phyloP scores from a whole-genome alignment of 2,888 invertebrate species.

The Mythimna loreyi region DNA sequence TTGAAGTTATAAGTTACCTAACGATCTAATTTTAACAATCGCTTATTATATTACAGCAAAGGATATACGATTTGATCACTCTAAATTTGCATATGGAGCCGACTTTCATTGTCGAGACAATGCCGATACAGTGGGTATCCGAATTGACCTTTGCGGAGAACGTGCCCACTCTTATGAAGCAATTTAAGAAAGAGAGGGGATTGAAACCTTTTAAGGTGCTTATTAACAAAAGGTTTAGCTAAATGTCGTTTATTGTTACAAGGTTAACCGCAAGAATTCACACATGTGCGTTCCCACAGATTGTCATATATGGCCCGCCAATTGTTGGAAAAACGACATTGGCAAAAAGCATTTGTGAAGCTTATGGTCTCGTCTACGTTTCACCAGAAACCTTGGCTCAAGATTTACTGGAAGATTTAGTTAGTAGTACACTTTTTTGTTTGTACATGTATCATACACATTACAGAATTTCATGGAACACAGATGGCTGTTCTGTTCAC shows the following conservation, averaged over 20 bases:
- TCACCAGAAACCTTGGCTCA: slow-evolving; percentile 89
- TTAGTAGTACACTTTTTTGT: slow-evolving; percentile 72
- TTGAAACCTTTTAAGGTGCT: slow-evolving; percentile 89
- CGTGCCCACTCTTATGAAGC: slow-evolving; percentile 83
- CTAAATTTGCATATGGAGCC: slow-evolving; percentile 91
- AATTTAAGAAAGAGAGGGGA: slow-evolving; percentile 88
- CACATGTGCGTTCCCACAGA: slow-evolving; percentile 66
- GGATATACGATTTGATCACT: slow-evolving; percentile 89
- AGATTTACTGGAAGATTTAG: slow-evolving; percentile 90
- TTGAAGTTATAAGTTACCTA: background rate
- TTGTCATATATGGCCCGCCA: slow-evolving; percentile 92
- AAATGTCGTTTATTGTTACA: slow-evolving; percentile 47
- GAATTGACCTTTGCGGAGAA: slow-evolving; percentile 88
- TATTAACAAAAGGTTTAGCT: slow-evolving; percentile 22
- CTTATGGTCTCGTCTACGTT: slow-evolving; percentile 91
- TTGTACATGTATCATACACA: background rate
- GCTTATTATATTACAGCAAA: slow-evolving; percentile 82
- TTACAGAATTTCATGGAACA: slow-evolving; percentile 32
- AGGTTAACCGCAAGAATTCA: slow-evolving; percentile 43
- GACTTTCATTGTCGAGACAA: slow-evolving; percentile 88
- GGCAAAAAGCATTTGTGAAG: slow-evolving; percentile 89
- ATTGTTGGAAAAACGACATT: slow-evolving; percentile 92
- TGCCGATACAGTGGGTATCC: slow-evolving; percentile 89
- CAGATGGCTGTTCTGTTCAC: slow-evolving; percentile 49
- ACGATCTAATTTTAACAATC: background rate